Evolutionary conservation across 37 sponge, comb jelly and placozoan species (phyloP).

Genomic region (Petrosia ficiformis): DNA sequence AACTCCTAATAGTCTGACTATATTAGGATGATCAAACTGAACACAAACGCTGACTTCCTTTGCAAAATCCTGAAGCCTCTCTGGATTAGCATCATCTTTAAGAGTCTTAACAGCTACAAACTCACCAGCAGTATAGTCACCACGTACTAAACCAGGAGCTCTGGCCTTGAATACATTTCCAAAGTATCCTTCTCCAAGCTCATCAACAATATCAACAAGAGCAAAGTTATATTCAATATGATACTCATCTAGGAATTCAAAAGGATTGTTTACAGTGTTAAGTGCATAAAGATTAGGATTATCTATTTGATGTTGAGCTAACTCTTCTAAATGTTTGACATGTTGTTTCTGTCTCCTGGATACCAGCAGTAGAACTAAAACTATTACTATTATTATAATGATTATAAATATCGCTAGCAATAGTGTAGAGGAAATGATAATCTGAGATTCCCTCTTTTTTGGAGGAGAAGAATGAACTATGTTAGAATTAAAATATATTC

Average conservation of each 20-base stretch:
- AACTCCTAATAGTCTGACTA: constrained; percentile 43
- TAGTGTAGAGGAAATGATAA: not conserved
- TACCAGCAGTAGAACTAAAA: not conserved
- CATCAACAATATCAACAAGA: constrained; percentile 25
- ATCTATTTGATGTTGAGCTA: not conserved
- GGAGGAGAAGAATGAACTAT: too few species aligned
- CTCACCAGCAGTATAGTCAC: too few species aligned
- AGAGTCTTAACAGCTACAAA: constrained; percentile 70
- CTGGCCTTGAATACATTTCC: constrained; percentile 52
- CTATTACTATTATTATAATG: constrained; percentile 14
- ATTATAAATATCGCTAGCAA: constrained; percentile 1
- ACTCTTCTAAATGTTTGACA: not conserved
- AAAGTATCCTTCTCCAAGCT: constrained; percentile 62
- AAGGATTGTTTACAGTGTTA: not conserved
- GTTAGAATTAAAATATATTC: too few species aligned
- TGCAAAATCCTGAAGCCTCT: constrained; percentile 25
- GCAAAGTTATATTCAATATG: constrained; percentile 43
- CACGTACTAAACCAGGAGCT: constrained; percentile 44
- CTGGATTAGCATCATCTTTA: constrained; percentile 26
- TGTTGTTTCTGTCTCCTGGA: not conserved
- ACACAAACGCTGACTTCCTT: constrained; percentile 29
- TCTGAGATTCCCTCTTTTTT: too few species aligned
- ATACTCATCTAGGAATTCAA: constrained; percentile 4
- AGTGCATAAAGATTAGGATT: constrained; percentile 16
- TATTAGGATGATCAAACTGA: constrained; percentile 40